phyloP scores from a whole-genome alignment of 2,888 invertebrate species.

The Hyalella azteca region DNA sequence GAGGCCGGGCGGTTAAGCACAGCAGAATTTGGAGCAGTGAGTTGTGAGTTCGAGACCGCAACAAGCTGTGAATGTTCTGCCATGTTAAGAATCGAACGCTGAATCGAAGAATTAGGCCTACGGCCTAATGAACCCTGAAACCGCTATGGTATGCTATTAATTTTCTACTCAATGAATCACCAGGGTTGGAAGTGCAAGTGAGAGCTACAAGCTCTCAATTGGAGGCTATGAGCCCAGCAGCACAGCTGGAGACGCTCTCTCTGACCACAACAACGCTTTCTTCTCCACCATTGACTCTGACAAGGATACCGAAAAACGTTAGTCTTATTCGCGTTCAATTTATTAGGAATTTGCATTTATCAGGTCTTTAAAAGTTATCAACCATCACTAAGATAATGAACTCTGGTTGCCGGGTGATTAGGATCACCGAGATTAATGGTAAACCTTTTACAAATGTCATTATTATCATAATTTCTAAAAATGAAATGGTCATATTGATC shows the following conservation, averaged over 20 bases:
- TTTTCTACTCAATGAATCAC: neutral
- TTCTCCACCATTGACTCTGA: slow-evolving; percentile 90
- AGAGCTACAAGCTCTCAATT: slow-evolving; percentile 74
- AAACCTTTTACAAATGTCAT: no score
- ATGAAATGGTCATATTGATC: no score
- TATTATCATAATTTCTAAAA: no score
- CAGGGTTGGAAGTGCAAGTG: slow-evolving; percentile 61
- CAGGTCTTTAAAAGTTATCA: no score
- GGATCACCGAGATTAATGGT: no score
- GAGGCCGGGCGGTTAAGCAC: neutral
- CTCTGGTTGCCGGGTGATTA: no score
- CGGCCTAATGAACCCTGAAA: neutral
- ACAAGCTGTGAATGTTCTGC: neutral
- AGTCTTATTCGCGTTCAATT: no score
- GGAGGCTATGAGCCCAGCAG: slow-evolving; percentile 73
- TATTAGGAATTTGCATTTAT: no score
- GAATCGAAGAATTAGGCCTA: no score
- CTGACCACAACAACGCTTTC: slow-evolving; percentile 88
- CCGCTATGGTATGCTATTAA: neutral
- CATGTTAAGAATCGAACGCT: no score
- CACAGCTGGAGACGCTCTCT: slow-evolving; percentile 87
- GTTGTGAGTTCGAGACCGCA: neutral
- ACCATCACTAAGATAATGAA: no score
- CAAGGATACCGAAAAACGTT: slow-evolving; percentile 69
- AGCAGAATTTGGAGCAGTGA: neutral